Conservation (phyloP, 2,888 invertebrate genomes). For the Drosophila kanekoi region DNA sequence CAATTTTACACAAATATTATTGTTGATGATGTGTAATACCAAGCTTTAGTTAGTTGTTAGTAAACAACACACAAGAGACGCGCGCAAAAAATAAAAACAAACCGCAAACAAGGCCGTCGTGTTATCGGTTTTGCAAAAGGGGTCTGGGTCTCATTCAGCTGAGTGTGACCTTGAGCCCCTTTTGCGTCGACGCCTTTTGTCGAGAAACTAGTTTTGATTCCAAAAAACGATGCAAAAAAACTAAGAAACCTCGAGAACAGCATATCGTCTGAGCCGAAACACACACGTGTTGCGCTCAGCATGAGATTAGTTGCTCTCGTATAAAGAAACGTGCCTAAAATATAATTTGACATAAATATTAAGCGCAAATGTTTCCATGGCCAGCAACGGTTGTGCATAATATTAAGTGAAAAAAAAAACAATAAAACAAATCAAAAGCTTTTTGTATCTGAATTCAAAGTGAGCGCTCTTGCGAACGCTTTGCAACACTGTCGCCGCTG, state of each 20-base stretch:
- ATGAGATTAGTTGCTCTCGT: slow-evolving; percentile 19
- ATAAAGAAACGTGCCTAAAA: slow-evolving; percentile 44
- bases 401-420: slow-evolving; percentile 13
- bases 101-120: slow-evolving; percentile 50
- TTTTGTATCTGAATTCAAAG: slow-evolving; percentile 14
- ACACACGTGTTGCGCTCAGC: slow-evolving; percentile 70
- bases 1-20: slow-evolving; percentile 32
- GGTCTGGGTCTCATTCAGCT: slow-evolving; percentile 20
- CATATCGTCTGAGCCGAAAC: no score
- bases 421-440: slow-evolving; percentile 8
- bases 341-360: slow-evolving; percentile 26
- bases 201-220: slow-evolving; percentile 61
- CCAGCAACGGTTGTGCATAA: slow-evolving; percentile 21
- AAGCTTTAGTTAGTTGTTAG: slow-evolving; percentile 31
- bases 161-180: slow-evolving; percentile 53
- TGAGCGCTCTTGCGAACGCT: neutral
- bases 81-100: slow-evolving; percentile 16
- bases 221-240: slow-evolving; percentile 18
- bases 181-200: slow-evolving; percentile 46
- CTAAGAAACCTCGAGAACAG: neutral
- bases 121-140: slow-evolving; percentile 55
- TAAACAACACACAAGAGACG: slow-evolving; percentile 45
- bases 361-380: slow-evolving; percentile 25
- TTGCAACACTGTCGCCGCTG: slow-evolving; percentile 12
- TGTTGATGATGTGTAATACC: slow-evolving; percentile 16